These are phyloP conservation scores for Thripadectes ignobilis DNA, from an alignment of 2,797 vertebrate species.

Conservation along the genomic window DNA sequence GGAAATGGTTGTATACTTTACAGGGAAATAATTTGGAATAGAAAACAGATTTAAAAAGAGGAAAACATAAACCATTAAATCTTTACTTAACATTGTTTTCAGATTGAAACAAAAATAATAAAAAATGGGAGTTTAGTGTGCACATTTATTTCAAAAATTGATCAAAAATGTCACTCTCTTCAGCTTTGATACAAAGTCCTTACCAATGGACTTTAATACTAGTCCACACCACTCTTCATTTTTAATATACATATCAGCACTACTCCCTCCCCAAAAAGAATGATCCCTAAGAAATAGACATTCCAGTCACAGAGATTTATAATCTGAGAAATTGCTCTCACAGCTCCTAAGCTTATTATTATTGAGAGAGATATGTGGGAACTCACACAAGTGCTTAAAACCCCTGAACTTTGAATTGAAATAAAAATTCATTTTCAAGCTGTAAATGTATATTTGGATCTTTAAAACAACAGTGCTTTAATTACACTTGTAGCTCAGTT, in stretches of 20 bases:
- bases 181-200: neutral
- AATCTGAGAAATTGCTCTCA: constrained; percentile 3
- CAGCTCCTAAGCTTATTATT: neutral
- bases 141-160: neutral
- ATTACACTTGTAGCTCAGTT: constrained; percentile 27
- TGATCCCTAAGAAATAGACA: neutral
- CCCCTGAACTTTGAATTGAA: neutral
- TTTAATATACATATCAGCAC: neutral
- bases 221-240: neutral
- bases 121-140: neutral
- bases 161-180: neutral
- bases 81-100: neutral
- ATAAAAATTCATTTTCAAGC: constrained; percentile 20
- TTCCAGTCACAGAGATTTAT: constrained; percentile 5
- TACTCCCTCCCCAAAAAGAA: accelerated
- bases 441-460: neutral
- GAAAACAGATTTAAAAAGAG: neutral
- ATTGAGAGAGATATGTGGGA: neutral
- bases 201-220: neutral
- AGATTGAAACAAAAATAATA: neutral
- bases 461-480: constrained; percentile 10
- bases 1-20: neutral
- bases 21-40: neutral
- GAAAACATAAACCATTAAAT: neutral
- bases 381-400: neutral